phyloP scores from a whole-genome alignment of 2,113 vertebrate genomes.

The Saccopteryx bilineata region DNA sequence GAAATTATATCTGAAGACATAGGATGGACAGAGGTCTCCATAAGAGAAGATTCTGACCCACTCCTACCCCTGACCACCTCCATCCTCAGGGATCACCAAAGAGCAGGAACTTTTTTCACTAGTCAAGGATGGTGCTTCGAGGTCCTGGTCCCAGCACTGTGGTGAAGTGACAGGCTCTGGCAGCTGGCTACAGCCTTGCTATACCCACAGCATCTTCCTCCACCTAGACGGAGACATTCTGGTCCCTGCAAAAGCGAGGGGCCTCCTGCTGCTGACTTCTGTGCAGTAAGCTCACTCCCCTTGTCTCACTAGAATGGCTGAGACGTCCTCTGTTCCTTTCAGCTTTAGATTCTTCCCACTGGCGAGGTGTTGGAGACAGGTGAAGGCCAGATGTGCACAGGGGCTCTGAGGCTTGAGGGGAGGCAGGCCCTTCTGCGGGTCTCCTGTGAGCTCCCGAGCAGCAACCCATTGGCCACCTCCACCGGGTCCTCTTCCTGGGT shows the following conservation, averaged over 20 bases:
- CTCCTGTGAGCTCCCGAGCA: constrained; percentile 67
- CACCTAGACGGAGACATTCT: not conserved
- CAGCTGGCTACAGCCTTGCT: not conserved
- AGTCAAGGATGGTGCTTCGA: not conserved
- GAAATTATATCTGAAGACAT: not conserved
- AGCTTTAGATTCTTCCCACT: constrained; percentile 89
- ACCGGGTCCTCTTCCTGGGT: fast-evolving
- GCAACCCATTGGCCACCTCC: not conserved
- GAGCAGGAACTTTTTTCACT: constrained; percentile 15
- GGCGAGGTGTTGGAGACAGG: constrained; percentile 90
- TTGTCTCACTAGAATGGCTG: constrained; percentile 76
- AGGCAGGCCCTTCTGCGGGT: constrained; percentile 85
- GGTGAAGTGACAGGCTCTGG: not conserved
- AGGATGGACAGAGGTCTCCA: not conserved
- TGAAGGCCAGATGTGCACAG: constrained; percentile 90
- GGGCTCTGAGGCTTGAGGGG: constrained; percentile 89
- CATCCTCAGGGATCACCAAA: not conserved
- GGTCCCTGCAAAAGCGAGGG: not conserved
- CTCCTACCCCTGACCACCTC: not conserved
- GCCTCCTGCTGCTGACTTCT: not conserved
- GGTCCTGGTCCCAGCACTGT: not conserved
- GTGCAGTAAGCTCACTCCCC: not conserved
- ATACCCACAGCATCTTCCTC: not conserved
- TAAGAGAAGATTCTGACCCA: not conserved
- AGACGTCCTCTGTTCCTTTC: constrained; percentile 76